Conservation (phyloP, 1,140 invertebrate species). For the Mamestra configurata region DNA sequence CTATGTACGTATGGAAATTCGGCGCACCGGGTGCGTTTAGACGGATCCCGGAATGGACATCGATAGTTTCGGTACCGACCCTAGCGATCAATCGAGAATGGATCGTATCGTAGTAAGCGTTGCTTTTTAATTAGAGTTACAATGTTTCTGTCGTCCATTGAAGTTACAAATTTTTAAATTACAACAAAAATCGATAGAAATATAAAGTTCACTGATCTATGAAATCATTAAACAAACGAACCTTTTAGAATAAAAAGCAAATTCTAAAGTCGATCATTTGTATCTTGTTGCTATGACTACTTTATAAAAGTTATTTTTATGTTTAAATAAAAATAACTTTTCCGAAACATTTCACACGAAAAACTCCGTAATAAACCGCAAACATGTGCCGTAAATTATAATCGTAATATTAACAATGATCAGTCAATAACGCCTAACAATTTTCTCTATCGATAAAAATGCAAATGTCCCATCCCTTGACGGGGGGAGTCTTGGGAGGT, state of each 20-base stretch:
- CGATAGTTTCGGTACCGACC: constrained; percentile 54
- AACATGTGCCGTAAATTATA: constrained; percentile 24
- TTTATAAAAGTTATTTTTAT: too few species aligned
- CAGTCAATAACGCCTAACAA: constrained; percentile 45
- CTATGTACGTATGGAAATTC: constrained; percentile 74
- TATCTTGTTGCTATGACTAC: too few species aligned
- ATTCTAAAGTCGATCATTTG: background rate
- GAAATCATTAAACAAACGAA: background rate
- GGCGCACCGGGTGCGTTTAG: constrained; percentile 52
- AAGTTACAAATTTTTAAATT: background rate
- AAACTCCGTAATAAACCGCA: background rate
- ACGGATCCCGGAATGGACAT: constrained; percentile 52
- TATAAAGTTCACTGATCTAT: background rate
- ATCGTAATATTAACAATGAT: constrained; percentile 51
- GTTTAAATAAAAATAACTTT: too few species aligned
- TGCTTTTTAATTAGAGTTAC: constrained; percentile 19
- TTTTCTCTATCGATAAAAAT: constrained; percentile 79
- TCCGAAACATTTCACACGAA: too few species aligned
- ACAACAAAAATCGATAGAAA: background rate
- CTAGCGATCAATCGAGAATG: constrained; percentile 42
- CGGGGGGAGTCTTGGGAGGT: constrained; percentile 22
- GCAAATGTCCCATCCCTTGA: constrained; percentile 73
- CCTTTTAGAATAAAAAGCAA: background rate
- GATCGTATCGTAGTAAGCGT: background rate
- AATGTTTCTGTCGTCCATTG: background rate